Base-by-base conservation (phyloP, 1,140 invertebrate species). In the Eufriesea mexicana region DNA sequence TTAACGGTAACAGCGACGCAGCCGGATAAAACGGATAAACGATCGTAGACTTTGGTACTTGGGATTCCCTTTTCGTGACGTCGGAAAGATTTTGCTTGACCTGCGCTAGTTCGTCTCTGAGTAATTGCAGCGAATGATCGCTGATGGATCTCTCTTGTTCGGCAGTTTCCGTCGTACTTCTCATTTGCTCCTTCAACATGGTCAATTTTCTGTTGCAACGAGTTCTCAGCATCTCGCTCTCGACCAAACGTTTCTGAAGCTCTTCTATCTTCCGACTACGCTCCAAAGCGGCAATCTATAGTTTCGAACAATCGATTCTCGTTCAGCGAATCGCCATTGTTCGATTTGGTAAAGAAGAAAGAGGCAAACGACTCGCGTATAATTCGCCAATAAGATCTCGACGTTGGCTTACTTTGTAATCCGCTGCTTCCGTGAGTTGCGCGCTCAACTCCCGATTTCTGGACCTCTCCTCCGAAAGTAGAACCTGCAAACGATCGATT, bases 231-330 rank as follows among this genome's bases (percentile, higher is more conserved):
- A 97, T 94, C 92, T 97, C 97, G 42, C 96, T 96, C 88, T 97
- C 97, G 35, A 97, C 95, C 6, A 97, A 90, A 80, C 96, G 95
- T 92, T 97, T 97, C 86, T 98, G 96, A 2, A 98, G 93, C 72
- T 98, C 97, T 90, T 98, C 97, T 81, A 98, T 96, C 94, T 98
- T 98, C 55, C 97, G 95, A 0, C 96, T 97, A 35, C 97, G 95
- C 92, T 98, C 97, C 84, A 98, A 89, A 10, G 97, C 96, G 23
- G 97, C 96, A 87, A 98, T 97, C 97, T 98, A 89, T 47, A 64
- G 25, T 49, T 45, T 54, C 12, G n/a, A 45, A 75, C 12, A 54
- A 18, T 12, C 49, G 0, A 20, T 14, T 62, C 61, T 66, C 35
- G 54, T 54, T 14, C 16, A n/a, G n/a, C n/a, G n/a, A n/a, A n/a